Base-by-base conservation (phyloP, 30 jellyfish, hydroid and myxozoan species). In the Aurelia aurita region DNA sequence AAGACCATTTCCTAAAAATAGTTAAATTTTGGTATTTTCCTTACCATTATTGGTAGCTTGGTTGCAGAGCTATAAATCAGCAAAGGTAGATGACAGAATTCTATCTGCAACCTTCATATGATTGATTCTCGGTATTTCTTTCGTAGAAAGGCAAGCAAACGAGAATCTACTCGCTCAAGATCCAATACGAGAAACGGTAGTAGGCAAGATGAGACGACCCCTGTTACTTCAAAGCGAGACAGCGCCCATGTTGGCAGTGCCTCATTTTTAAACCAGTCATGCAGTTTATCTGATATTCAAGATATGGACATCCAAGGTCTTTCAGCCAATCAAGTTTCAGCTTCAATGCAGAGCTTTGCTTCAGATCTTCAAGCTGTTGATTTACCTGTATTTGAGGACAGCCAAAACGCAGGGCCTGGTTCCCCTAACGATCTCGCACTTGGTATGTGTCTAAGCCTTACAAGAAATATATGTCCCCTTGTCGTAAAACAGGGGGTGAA, bases 351-450 rank as follows among this genome's bases (percentile, higher is more conserved):
- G 60, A 93, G 96, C 21, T 67, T 93, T 70, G 95, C 88, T 19
- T 92, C 98, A 0, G 89, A 87, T 14, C 68, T 93, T 46, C 77
- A 80, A 14, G 97, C 90, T 11, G 98, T 87, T 20, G 98, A 93
- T 61, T 49, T 93, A 3, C 98, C 98, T 12, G 96, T 86, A 31
- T 93, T 86, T 82, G 96, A 93, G 14, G 98, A 88, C 63, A 88
- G 98, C 74, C 98, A 87, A 44, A 73, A 77, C 58, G 76, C 49
- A 51, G 93, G 72, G 31, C 80, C 87, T 45, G 45, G 3, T 29
- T 83, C 93, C 13, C 93, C 93, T 2, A 72, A 83, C n/a, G 87
- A 83, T 22, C 39, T 83, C 13, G 87, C 74, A 5, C 65, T 83
- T 26, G 93, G 92, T 82, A 58, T 2, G 86, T 22, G 21, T 10